Conservation (phyloP, 2,113 vertebrate genomes). For the Cercopithecus mona region DNA sequence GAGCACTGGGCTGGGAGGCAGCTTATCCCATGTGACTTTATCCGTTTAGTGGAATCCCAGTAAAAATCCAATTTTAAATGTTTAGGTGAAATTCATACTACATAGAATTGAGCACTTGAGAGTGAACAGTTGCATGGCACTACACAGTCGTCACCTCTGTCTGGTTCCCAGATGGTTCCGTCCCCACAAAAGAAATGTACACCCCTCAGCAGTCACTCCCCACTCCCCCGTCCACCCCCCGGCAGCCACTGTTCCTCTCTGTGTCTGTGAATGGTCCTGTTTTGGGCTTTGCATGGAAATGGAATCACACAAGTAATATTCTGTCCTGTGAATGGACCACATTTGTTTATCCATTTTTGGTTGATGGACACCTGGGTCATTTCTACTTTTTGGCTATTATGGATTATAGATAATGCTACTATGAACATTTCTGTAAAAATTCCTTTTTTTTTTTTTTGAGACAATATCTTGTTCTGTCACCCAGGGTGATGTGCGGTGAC, state of each 20-base stretch:
- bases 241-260: not conserved
- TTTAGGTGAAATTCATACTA: not conserved
- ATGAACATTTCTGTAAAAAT: not conserved
- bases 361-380: not conserved
- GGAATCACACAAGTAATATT: not conserved
- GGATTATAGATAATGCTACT: not conserved
- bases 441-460: too few relatives aligned
- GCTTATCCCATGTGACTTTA: too few relatives aligned
- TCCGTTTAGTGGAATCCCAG: not conserved
- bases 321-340: rapidly evolving
- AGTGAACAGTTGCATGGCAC: not conserved
- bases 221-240: rapidly evolving
- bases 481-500: too few relatives aligned
- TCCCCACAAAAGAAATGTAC: not conserved
- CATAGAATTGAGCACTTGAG: not conserved
- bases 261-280: rapidly evolving
- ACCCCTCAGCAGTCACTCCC: not conserved
- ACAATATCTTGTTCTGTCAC: too few relatives aligned
- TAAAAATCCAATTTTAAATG: not conserved
- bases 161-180: not conserved
- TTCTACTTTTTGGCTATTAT: too few relatives aligned
- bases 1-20: not conserved
- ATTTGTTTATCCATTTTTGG: not conserved
- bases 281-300: too few relatives aligned
- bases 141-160: too few relatives aligned